Evolutionary conservation across 2,797 vertebrate species (phyloP), one percentile per base, ranked within the genome.

Genomic region (Enteromius fasciolatus): DNA sequence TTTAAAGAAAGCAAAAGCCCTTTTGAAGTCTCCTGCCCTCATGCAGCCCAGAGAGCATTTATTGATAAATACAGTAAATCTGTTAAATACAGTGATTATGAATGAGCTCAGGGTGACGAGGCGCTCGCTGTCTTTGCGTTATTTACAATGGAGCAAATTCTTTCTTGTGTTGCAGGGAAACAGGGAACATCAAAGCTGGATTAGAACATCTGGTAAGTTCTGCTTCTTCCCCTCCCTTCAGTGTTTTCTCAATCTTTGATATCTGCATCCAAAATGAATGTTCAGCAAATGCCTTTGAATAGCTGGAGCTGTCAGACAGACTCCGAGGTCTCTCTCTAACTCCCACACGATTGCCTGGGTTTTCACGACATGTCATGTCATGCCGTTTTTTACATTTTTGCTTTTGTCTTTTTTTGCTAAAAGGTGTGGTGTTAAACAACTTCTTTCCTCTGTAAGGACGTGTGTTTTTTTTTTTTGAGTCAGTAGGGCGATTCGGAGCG

Each of bases 161-260:
- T 93, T 96, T 97, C 90, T 96, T 97, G 91, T 97, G 90, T 98
- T 98, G 90, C 95, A 98, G 98, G 94, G 97, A 97, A 57, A 89
- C 91, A 78, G 96, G 79, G 88, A 97, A 93, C 95, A 95, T 97
- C 95, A 98, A 97, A 96, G 94, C 91, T 91, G 95, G 94, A 96
- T 96, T 97, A 95, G 97, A 99, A 96, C 97, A 99, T 98, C 97
- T 99, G 98, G 97, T 99, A 97, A 98, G 96, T 97, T 95, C 91
- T 87, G 72, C 91, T 64, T 50, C 94, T 95, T 74, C 70, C 48
- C 93, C 15, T 39, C 93, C 93, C 91, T 93, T 93, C 93, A 95
- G 94, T 92, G 94, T 95, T 95, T 95, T 93, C 94, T 93, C 93
- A 92, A 90, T 94, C 94, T 96, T 96, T 97, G 95, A 96, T 97